These are phyloP conservation scores for Megamerina dolium DNA, from an alignment of 2,888 invertebrate genomes.

Conservation along the genomic window DNA sequence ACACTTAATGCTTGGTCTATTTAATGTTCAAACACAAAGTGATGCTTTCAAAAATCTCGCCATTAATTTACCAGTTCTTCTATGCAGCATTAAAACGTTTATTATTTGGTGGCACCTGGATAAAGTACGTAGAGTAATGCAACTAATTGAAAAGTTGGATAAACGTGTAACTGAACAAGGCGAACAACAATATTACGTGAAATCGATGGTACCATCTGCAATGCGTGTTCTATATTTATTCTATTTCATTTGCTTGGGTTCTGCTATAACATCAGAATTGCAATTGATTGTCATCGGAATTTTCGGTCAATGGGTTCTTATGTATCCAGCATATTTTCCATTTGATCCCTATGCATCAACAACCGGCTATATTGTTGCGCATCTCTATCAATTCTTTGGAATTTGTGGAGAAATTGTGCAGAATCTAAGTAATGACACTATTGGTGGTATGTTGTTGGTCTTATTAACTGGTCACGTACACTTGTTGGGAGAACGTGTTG, in stretches of 20 bases:
- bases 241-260: slow-evolving; percentile 3
- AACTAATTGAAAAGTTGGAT: slow-evolving; percentile 14
- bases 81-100: slow-evolving; percentile 17
- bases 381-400: slow-evolving; percentile 1
- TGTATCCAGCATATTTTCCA: not conserved
- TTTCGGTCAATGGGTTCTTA: not conserved
- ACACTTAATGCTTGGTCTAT: slow-evolving; percentile 21
- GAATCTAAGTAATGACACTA: slow-evolving; percentile 3
- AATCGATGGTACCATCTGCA: not conserved
- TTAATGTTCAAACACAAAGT: slow-evolving; percentile 8
- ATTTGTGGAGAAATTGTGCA: slow-evolving; percentile 1
- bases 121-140: slow-evolving; percentile 13
- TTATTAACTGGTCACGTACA: slow-evolving; percentile 21
- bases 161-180: slow-evolving; percentile 8
- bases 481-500: slow-evolving; percentile 17
- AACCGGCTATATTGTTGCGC: slow-evolving; percentile 11
- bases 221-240: slow-evolving; percentile 4
- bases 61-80: slow-evolving; percentile 16
- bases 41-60: too few species aligned
- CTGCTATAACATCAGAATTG: slow-evolving; percentile 9
- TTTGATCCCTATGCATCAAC: not conserved
- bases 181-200: slow-evolving; percentile 6
- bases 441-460: slow-evolving; percentile 17
- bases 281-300: slow-evolving; percentile 11
- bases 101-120: slow-evolving; percentile 17